These are phyloP conservation scores for Drosophila anomalata DNA, from an alignment of 2,888 invertebrate species.

Conservation along the genomic window DNA sequence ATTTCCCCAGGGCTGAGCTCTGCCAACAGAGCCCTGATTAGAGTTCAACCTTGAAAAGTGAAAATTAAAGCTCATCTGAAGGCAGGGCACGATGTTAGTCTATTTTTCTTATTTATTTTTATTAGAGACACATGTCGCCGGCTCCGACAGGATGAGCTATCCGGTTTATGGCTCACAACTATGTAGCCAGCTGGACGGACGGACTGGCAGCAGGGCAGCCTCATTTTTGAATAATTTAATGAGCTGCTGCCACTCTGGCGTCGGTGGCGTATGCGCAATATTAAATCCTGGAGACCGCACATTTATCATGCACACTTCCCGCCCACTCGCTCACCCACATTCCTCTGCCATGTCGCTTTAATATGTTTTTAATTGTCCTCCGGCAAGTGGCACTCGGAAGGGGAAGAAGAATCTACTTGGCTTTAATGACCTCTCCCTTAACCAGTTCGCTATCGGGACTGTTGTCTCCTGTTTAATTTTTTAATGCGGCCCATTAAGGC, in stretches of 20 bases:
- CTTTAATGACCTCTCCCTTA: constrained; percentile 57
- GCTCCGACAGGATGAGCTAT: constrained; percentile 19
- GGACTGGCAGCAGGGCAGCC: constrained; percentile 26
- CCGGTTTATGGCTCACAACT: constrained; percentile 29
- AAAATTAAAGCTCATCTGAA: constrained; percentile 9
- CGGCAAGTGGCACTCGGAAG: constrained; percentile 11
- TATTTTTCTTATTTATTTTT: constrained; percentile 17
- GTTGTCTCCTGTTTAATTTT: constrained; percentile 54
- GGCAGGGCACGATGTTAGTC: constrained; percentile 6
- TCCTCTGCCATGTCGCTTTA: constrained; percentile 54
- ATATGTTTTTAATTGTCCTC: constrained; percentile 74
- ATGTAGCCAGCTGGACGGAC: constrained; percentile 24
- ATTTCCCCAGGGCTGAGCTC: constrained; percentile 26
- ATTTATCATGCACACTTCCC: constrained; percentile 63
- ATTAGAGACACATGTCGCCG: constrained; percentile 48
- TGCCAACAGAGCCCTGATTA: constrained; percentile 9
- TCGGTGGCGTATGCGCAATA: constrained; percentile 47
- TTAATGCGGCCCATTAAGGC: constrained; percentile 62
- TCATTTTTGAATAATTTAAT: constrained; percentile 71
- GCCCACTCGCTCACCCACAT: constrained; percentile 16
- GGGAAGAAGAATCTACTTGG: constrained; percentile 32
- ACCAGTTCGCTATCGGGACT: constrained; percentile 12
- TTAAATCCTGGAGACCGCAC: constrained; percentile 67
- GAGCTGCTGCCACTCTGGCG: constrained; percentile 37
- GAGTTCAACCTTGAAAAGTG: background rate